A percentile compares a stretch with the other conserved stretches of the same genome.
Evolutionary conservation across 2,888 invertebrate species (phyloP).

Genomic region (Drosophila crucigera): DNA sequence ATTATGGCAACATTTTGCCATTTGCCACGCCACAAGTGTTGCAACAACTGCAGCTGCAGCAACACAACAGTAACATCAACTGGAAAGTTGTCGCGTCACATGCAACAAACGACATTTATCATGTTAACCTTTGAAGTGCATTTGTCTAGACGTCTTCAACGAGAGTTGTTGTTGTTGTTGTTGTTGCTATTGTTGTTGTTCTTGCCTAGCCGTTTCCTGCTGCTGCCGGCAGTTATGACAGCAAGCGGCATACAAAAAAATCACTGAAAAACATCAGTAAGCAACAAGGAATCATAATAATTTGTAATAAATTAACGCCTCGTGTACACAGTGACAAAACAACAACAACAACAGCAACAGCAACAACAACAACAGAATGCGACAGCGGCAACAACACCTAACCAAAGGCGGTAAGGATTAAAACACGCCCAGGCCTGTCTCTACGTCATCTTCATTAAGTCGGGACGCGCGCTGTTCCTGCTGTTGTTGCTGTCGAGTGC

Average conservation of each 20-base stretch:
- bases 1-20: constrained; percentile 66
- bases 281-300: constrained; percentile 79
- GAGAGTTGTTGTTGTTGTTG: constrained; percentile 47
- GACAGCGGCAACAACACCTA: constrained; percentile 53
- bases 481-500: constrained; percentile 60
- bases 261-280: constrained; percentile 48
- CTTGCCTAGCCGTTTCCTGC: constrained; percentile 45
- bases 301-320: constrained; percentile 81
- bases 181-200: constrained; percentile 36
- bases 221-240: constrained; percentile 58
- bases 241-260: constrained; percentile 41
- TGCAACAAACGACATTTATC: constrained; percentile 81
- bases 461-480: constrained; percentile 61
- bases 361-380: constrained; percentile 22
- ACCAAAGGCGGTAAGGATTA: constrained; percentile 69
- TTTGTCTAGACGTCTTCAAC: constrained; percentile 81
- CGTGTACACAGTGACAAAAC: constrained; percentile 58
- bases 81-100: constrained; percentile 81
- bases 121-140: constrained; percentile 82
- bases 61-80: constrained; percentile 57
- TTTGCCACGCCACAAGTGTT: constrained; percentile 67
- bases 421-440: constrained; percentile 65
- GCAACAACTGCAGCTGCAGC: constrained; percentile 57
- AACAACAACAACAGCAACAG: constrained; percentile 28
- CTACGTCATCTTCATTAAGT: constrained; percentile 79